Base-by-base conservation (phyloP, 2,113 vertebrate genomes). In the Salvelinus fontinalis region DNA sequence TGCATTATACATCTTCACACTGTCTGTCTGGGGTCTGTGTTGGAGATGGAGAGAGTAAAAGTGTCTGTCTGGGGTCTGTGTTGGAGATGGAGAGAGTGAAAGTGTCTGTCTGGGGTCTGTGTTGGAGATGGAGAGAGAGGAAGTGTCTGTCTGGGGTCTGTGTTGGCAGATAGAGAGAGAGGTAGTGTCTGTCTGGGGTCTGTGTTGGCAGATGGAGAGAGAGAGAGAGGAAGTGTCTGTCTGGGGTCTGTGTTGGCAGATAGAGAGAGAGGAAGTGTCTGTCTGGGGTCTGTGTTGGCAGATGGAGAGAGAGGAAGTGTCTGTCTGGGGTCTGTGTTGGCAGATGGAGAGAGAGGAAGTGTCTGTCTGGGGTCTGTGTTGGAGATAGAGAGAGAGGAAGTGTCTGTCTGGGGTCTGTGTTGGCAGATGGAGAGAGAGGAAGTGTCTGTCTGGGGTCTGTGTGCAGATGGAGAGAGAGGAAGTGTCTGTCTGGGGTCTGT, bases 361-460 rank as follows among this genome's bases (percentile, higher is more conserved):
- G 51, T 1, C 51, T 54, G 49, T 51, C 48, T 62, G 59, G 20
- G 11, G 31, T 31, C 31, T 31, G 31, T 31, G 5, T 6, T 31
- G 31, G 31, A 67, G 27, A 67, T 4, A 4, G 27, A 31, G 65
- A 18, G 4, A 67, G 14, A 67, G 18, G 27, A 67, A 29, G 27
- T 14, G 49, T 51, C 49, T 51, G 49, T 16, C 48, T 62, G 59
- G 20, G 24, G 31, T 34, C 31, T 34, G 5, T 6, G 1, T 34
- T 34, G 5, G 31, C 27, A 68, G 27, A 68, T 4, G 31, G 4
- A 68, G 0, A 24, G 18, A 75, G 65, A 69, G 7, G 27, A 96
- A 5, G 31, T 31, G 31, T 29, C 51, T 54, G 16, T 18, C 12
- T 13, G 51, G 14, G 51, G 51, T 54, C 51, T 54, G 14, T 14